Evolutionary conservation across 2,113 vertebrate species (phyloP).

Genomic region (Myotis lucifugus): DNA sequence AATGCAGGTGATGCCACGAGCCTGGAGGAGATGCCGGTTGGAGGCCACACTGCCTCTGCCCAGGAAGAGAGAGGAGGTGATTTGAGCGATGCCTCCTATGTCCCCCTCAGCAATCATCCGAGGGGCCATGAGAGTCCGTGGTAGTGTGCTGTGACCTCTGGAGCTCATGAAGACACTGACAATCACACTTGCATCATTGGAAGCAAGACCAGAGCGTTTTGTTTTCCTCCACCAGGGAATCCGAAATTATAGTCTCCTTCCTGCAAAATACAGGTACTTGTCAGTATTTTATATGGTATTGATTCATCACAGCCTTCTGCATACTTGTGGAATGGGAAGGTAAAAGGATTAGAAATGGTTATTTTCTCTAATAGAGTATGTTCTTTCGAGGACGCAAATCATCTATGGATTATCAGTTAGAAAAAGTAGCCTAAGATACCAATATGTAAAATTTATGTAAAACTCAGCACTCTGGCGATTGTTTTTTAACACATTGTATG

Average conservation of each 20-base stretch:
- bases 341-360: neutral
- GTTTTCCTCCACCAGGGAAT: conserved; percentile 62
- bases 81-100: conserved; percentile 95
- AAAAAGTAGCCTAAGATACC: neutral
- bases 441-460: conserved; percentile 43
- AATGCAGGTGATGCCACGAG: conserved; percentile 96
- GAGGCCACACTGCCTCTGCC: conserved; percentile 96
- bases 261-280: conserved; percentile 82
- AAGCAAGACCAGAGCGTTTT: conserved; percentile 52
- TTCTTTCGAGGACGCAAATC: conserved; percentile 29
- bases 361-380: neutral
- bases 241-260: conserved; percentile 51
- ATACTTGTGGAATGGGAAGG: neutral
- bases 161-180: conserved; percentile 90
- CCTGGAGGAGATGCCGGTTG: conserved; percentile 95
- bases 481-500: neutral
- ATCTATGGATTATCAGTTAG: neutral
- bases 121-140: conserved; percentile 90
- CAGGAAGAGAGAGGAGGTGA: conserved; percentile 96
- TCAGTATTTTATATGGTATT: conserved; percentile 49
- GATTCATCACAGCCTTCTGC: neutral
- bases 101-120: conserved; percentile 91
- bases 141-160: conserved; percentile 93
- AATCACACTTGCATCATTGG: conserved; percentile 84
- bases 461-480: neutral